These are phyloP conservation scores for Chelmon rostratus DNA, from an alignment of 2,797 vertebrate species.

Conservation along the genomic window DNA sequence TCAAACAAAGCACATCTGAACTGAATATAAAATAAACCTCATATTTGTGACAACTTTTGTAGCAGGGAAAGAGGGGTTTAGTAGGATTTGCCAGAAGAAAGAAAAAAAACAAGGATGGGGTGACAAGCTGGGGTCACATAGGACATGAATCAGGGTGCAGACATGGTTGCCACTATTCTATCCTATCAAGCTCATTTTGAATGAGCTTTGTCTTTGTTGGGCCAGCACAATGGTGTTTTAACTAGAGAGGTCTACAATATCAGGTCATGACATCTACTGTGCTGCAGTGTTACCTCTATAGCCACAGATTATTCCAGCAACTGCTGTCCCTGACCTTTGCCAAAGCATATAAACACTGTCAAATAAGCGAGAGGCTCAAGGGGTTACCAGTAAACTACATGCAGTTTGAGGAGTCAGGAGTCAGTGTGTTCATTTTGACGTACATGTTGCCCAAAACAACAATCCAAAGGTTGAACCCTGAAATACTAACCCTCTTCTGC, in stretches of 20 bases:
- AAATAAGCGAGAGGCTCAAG: not conserved
- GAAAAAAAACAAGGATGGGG: not conserved
- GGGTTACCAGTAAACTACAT: not conserved
- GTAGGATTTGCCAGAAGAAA: not conserved
- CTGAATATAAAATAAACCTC: not conserved
- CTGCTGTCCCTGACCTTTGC: not conserved
- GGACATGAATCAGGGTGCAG: slow-evolving; percentile 23
- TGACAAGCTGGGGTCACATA: slow-evolving; percentile 12
- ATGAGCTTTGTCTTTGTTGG: slow-evolving; percentile 29
- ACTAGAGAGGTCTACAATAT: slow-evolving; percentile 24
- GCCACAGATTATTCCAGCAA: slow-evolving; percentile 34
- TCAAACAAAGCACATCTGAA: not conserved
- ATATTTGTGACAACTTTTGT: not conserved
- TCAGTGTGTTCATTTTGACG: not conserved
- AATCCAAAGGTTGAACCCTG: slow-evolving; percentile 7
- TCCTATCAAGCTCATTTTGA: slow-evolving; percentile 37
- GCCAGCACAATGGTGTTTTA: slow-evolving; percentile 32
- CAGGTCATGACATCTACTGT: slow-evolving; percentile 12
- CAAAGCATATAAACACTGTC: not conserved
- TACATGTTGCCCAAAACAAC: not conserved
- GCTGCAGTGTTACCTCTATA: slow-evolving; percentile 51
- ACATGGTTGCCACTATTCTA: slow-evolving; percentile 17
- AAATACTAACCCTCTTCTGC: not conserved
- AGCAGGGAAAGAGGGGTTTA: not conserved
- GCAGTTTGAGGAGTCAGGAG: slow-evolving; percentile 15